Percentiles rank a stretch among this genome's conserved stretches.
Conservation (phyloP, 2,113 vertebrate genomes). For the Rhinichthys klamathensis region DNA sequence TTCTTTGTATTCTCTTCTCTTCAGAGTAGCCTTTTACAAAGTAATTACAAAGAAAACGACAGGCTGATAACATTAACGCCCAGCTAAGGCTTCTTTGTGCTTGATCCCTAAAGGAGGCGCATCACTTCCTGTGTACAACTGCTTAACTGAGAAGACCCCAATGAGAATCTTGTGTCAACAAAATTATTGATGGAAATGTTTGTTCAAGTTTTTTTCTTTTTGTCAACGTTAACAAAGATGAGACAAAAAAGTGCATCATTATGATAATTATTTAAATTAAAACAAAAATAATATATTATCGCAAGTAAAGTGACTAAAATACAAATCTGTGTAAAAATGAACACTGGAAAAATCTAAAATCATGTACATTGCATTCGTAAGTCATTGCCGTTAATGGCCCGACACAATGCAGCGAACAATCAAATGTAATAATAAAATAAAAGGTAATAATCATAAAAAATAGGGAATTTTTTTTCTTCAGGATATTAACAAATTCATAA, state of each 20-base stretch:
- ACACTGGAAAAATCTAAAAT: background rate
- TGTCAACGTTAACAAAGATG: background rate
- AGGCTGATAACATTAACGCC: conserved; percentile 58
- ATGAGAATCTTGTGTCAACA: background rate
- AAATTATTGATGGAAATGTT: background rate
- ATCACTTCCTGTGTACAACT: background rate
- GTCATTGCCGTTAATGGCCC: too few species aligned
- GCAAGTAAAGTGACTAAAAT: too few species aligned
- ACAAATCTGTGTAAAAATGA: too few species aligned
- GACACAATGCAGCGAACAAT: too few species aligned
- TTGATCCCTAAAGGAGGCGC: conserved; percentile 27
- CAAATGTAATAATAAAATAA: too few species aligned
- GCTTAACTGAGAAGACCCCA: background rate
- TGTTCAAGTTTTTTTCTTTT: background rate
- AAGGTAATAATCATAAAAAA: too few species aligned
- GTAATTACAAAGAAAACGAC: conserved; percentile 61
- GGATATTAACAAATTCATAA: background rate
- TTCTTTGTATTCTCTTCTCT: conserved; percentile 16
- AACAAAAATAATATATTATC: background rate
- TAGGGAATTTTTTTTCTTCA: background rate
- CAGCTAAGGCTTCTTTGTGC: conserved; percentile 34
- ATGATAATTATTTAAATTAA: background rate
- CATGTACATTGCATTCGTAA: too few species aligned
- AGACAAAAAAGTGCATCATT: background rate
- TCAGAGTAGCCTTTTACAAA: conserved; percentile 37